Conservation (phyloP, 2,888 invertebrate species). For the Apotomis betuletana region DNA sequence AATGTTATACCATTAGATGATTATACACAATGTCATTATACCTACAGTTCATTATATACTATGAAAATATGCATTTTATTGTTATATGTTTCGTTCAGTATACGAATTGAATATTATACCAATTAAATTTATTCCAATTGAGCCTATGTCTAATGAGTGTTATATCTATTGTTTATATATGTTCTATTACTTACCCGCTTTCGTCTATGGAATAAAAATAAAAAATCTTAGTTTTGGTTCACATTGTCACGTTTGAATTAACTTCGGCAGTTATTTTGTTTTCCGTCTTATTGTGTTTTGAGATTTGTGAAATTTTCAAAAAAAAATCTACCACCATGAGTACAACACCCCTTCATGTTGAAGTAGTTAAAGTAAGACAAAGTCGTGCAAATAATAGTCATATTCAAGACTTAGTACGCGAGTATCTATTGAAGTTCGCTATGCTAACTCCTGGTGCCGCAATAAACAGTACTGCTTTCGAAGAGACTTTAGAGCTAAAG, state of each 20-base stretch:
- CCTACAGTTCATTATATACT: no score
- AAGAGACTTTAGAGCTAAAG: conserved; percentile 58
- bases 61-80: no score
- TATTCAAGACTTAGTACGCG: conserved; percentile 61
- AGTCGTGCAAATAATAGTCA: conserved; percentile 62
- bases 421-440: conserved; percentile 61
- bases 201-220: conserved; percentile 1
- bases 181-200: no score
- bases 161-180: no score
- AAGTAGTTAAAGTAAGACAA: conserved; percentile 68
- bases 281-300: background rate
- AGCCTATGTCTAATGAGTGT: no score
- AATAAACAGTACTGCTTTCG: conserved; percentile 56
- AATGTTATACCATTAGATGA: no score
- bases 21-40: no score
- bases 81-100: no score
- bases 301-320: background rate
- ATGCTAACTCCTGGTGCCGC: conserved; percentile 63
- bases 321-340: conserved; percentile 52
- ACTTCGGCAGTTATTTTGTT: conserved; percentile 24
- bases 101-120: no score
- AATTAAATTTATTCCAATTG: no score
- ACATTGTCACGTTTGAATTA: conserved; percentile 19
- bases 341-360: conserved; percentile 63
- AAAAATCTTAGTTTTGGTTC: background rate